Percentiles rank a stretch among this genome's conserved stretches.
Conservation (phyloP, 1,140 invertebrate genomes). For the Cherax quadricarinatus region DNA sequence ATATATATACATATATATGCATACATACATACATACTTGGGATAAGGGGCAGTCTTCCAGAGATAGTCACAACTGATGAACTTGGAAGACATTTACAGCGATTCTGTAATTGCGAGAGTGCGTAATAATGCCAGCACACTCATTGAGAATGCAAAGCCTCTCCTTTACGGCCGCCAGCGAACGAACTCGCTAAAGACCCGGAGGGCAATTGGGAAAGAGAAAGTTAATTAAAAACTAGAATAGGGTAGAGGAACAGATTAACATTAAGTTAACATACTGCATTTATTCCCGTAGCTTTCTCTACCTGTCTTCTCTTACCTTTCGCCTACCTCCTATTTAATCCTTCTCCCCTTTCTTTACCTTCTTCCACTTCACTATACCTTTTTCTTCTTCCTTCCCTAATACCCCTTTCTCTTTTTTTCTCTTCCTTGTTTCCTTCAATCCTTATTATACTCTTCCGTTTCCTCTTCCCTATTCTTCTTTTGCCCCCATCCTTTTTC, state of each 20-base stretch:
- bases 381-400: background rate
- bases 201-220: background rate
- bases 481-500: background rate
- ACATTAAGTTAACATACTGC: no score
- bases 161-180: no score
- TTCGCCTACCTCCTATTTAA: background rate
- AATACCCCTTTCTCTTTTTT: background rate
- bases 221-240: background rate
- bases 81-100: no score
- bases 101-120: no score
- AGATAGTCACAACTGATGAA: no score
- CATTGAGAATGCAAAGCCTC: no score
- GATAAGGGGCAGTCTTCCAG: no score
- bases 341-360: background rate
- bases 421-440: background rate
- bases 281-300: background rate
- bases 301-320: background rate
- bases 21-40: no score
- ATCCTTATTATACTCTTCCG: background rate
- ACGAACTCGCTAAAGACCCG: no score
- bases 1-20: no score
- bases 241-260: background rate
- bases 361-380: background rate
- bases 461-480: background rate
- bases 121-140: no score